Percentiles rank a stretch among this genome's conserved stretches.
phyloP scores from a whole-genome alignment of 2,888 invertebrate species.

The Nymphalis c-album region DNA sequence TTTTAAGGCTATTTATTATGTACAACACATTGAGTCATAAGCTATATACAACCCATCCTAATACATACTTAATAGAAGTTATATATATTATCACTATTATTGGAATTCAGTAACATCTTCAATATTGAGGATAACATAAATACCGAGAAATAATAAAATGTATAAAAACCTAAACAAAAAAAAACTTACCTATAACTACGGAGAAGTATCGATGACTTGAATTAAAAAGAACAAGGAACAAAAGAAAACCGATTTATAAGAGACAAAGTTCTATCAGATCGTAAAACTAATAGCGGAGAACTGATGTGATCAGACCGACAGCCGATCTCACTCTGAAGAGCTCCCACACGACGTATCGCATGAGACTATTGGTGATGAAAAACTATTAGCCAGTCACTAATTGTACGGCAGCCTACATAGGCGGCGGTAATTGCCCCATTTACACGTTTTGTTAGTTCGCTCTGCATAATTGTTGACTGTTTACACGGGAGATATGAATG shows the following conservation, averaged over 20 bases:
- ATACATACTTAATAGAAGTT: too few species aligned
- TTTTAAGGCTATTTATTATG: too few species aligned
- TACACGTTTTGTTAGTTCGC: constrained; percentile 79
- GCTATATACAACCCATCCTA: too few species aligned
- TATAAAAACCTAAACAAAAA: neutral
- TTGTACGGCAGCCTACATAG: constrained; percentile 79
- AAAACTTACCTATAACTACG: neutral
- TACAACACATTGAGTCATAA: too few species aligned
- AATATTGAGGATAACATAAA: too few species aligned
- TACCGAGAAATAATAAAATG: too few species aligned
- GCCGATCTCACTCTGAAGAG: constrained; percentile 68
- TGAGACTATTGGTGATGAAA: constrained; percentile 75
- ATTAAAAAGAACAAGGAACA: neutral
- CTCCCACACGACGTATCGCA: constrained; percentile 57
- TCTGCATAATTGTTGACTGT: constrained; percentile 75
- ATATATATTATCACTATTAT: too few species aligned
- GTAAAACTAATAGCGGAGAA: constrained; percentile 36
- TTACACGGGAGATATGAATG: constrained; percentile 68
- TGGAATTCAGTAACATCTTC: too few species aligned
- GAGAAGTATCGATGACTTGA: neutral
- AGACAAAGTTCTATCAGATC: neutral
- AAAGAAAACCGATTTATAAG: neutral
- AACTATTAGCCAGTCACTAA: constrained; percentile 79
- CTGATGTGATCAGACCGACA: constrained; percentile 61
- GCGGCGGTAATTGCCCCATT: constrained; percentile 80